phyloP scores from a whole-genome alignment of 2,888 invertebrate species.

The Neoscelio sp. region DNA sequence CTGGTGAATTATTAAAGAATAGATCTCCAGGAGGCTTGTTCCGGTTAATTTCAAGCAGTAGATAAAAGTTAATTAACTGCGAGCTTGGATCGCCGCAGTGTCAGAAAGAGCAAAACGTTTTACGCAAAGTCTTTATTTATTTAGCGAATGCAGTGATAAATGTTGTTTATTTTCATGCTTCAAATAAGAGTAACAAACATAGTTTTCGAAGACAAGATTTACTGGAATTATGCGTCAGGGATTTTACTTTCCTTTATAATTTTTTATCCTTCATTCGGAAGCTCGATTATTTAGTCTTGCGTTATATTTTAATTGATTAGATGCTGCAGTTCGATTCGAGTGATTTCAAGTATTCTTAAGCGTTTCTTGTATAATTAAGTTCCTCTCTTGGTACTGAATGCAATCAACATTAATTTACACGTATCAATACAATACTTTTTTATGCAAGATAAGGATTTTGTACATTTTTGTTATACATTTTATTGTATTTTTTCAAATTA shows the following conservation, averaged over 20 bases:
- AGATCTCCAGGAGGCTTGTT: conserved; percentile 35
- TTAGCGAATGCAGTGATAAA: conserved; percentile 11
- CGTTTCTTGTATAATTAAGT: neutral
- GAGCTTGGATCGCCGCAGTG: neutral
- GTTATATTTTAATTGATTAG: conserved; percentile 38
- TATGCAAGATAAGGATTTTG: too few species aligned
- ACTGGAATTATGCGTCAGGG: neutral
- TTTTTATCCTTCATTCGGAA: neutral
- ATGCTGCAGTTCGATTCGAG: conserved; percentile 2
- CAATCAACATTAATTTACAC: conserved; percentile 5
- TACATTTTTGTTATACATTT: too few species aligned
- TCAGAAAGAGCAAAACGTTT: conserved; percentile 18
- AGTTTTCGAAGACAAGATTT: conserved; percentile 12
- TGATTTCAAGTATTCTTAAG: conserved; percentile 2
- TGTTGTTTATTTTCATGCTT: conserved; percentile 16
- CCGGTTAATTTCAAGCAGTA: conserved; percentile 31
- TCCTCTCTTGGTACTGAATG: neutral
- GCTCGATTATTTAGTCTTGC: conserved; percentile 14
- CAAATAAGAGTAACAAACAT: neutral
- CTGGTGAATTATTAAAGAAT: conserved; percentile 42
- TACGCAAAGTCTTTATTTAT: conserved; percentile 27
- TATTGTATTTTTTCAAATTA: too few species aligned
- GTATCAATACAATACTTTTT: too few species aligned
- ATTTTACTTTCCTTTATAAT: conserved; percentile 6
- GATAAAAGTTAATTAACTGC: conserved; percentile 48